Base-by-base conservation (phyloP, 2,113 vertebrate species). In the Phalacrocorax brasilianus region DNA sequence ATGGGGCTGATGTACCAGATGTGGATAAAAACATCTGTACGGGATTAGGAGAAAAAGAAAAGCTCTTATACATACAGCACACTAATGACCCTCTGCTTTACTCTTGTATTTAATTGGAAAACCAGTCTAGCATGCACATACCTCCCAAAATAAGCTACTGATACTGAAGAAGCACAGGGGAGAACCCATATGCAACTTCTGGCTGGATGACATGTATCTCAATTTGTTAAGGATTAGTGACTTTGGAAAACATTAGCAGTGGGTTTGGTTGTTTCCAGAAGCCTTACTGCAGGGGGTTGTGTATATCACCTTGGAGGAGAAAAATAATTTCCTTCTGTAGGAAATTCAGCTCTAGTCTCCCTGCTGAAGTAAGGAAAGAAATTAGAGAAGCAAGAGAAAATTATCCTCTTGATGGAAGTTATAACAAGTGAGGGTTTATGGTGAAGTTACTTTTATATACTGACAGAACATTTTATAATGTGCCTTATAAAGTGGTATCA, bases 1-100 rank as follows among this genome's bases (percentile, higher is more conserved):
- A 0, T 2, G 7, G 62, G 21, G 42, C 56, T 38, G 56, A 8
- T 1, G 33, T 21, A 22, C 17, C 50, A 40, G 14, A 4, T 7
- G 27, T 44, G 32, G 44, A 7, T 14, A 50, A 50, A 50, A 3
- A 7, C 22, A 22, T 33, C 67, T 30, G 5, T 14, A 26, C 1
- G 9, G 56, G n/a, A 40, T 32, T 22, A 33, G 40, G 58, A 52
- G 56, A 38, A 13, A 23, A 23, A 32, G 40, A 40, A 71, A n/a
- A 85, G 18, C 35, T 45, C 22, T 53, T 44, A 5, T 9, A 44
- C 14, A 1, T 8, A 23, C 1, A 38, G 42, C 49, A 33, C 26
- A 1, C 44, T 72, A 15, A 23, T 28, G 35, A 52, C 27, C 9
- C n/a, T 56, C 63, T 63, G 65, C 65, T 76, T 56, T 63, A 32